Evolutionary conservation across 2,888 invertebrate genomes (phyloP), one percentile per base, ranked within the genome.

Genomic region (Pseudococcus viburni): DNA sequence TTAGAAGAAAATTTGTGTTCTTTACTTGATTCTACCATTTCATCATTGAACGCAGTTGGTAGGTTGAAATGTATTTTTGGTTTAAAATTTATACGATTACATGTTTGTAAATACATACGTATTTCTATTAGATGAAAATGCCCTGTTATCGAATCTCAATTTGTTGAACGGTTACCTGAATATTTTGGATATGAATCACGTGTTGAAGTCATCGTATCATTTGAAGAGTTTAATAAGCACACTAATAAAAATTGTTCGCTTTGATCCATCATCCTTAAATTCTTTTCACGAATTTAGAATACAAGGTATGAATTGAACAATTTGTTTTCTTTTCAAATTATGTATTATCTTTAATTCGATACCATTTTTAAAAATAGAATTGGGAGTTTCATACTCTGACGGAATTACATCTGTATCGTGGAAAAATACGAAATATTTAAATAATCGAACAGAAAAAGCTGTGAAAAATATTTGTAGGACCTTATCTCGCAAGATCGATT

Each of bases 1-100:
- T 91, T 94, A 89, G 94, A 94, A 90, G 94, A 94, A 90, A 94
- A 93, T 91, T 95, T 94, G 19, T 55, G 77, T 19, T 42, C 26
- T 9, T 19, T 83, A 12, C 42, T 88, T 15, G 80, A 77, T n/a
- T 80, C 83, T 0, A 46, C 73, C 26, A 73, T 48, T 68, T 86
- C 86, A n/a, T 64, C 73, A 1, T 86, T 86, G 33, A 73, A 86
- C 73, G 64, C 86, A 8, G 12, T 48, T 19, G 73, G 86, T 86
- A 8, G n/a, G 59, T 85, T 68, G 11, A 12, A 26, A 4, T 80
- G 0, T 12, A 42, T 42, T 80, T 26, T 59, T 39, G 42, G 0
- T 33, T 11, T 15, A 46, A 15, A 42, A 73, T 19, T n/a, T 4
- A 17, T 42, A 7, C 19, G 19, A 9, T 5, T 46, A 22, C n/a